Base-by-base conservation (phyloP, 2,113 vertebrate species). In the Gymnarchus niloticus region DNA sequence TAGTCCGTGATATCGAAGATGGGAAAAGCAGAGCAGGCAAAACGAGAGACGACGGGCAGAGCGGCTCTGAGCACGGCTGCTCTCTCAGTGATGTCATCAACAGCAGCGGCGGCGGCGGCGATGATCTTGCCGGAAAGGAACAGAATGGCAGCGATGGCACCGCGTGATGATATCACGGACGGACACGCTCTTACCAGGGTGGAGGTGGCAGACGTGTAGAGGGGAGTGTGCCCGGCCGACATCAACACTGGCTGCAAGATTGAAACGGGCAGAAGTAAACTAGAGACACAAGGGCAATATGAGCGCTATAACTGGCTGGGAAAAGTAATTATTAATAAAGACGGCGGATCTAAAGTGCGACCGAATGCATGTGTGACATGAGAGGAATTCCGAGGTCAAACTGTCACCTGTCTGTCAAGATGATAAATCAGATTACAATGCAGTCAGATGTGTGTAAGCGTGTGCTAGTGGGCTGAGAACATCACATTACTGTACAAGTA, bases 131-230 rank as follows among this genome's bases (percentile, higher is more conserved):
- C 2, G 28, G 3, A 83, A 73, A 73, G 65, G 25, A 41, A 73
- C 41, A 33, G 33, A 17, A 73, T 73, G 61, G 28, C 81, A 23
- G 28, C 17, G 48, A 56, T 37, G 33, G 54, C 21, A 46, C 25
- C 52, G 37, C 41, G 52, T 46, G 81, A 84, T 87, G 86, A 84
- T 84, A 52, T 76, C 65, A 76, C 61, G 56, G 49, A 44, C 3
- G 48, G 83, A 10, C 23, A 21, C 69, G 59, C 3, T 77, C 87
- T 87, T 87, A 87, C 87, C 87, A 86, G 82, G 49, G 83, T 88
- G 80, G 87, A 87, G 56, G 85, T 76, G 56, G 85, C 82, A 2
- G 86, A 87, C 33, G 86, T 84, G 83, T 86, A 86, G 81, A 84
- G 73, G 76, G 87, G 87, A 59, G 81, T 86, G 65, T 86, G 87